Conservation (phyloP, 2,113 vertebrate species). For the Vidua macroura region DNA sequence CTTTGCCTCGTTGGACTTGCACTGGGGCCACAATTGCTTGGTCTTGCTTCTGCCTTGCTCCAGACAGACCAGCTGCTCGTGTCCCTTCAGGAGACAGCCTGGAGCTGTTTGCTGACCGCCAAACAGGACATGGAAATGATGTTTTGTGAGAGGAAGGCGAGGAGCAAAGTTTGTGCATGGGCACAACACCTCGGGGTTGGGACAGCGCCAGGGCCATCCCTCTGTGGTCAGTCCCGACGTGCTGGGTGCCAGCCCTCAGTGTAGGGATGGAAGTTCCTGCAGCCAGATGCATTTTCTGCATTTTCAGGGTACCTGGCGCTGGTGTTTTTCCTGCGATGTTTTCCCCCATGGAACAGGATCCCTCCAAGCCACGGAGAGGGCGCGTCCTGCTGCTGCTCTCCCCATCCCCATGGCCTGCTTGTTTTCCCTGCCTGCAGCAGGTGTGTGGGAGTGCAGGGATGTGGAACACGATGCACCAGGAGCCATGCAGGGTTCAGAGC, state of each 20-base stretch:
- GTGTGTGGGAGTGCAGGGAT: background rate
- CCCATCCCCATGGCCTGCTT: accelerated
- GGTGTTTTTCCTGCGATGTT: accelerated
- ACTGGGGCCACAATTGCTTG: background rate
- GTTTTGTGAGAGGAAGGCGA: background rate
- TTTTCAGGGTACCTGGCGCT: accelerated
- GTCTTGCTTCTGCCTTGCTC: background rate
- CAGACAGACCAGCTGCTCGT: background rate
- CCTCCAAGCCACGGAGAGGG: accelerated
- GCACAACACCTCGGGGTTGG: accelerated
- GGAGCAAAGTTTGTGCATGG: accelerated
- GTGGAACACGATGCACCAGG: accelerated
- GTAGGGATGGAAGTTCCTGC: accelerated
- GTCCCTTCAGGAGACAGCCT: background rate
- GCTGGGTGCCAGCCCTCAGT: background rate
- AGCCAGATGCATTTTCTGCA: background rate
- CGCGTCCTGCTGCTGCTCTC: background rate
- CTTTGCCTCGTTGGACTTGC: background rate
- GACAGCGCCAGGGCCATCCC: background rate
- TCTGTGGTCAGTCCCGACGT: accelerated
- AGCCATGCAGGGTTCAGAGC: background rate
- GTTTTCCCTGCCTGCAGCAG: background rate
- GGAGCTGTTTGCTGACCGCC: background rate
- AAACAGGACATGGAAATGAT: accelerated
- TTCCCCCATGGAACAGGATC: background rate